Evolutionary conservation across 2,113 vertebrate species (phyloP).

Genomic region (Lycaon pictus): DNA sequence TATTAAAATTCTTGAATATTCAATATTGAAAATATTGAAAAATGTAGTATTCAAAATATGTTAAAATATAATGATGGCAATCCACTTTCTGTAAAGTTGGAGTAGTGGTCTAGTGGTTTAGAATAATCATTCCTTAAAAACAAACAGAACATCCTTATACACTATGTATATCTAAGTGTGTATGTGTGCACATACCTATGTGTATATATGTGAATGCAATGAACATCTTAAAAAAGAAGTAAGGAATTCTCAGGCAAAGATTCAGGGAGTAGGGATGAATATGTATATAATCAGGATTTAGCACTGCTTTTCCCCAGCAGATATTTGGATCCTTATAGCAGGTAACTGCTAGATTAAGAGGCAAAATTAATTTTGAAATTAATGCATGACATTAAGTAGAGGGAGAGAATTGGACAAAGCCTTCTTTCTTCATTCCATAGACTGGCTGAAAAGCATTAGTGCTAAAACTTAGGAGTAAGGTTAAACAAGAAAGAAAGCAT

Average conservation of each 20-base stretch:
- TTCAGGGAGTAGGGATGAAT: neutral
- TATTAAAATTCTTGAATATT: neutral
- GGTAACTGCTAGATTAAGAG: neutral
- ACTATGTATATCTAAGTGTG: neutral
- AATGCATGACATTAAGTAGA: neutral
- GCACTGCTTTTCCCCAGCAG: neutral
- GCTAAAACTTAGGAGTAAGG: neutral
- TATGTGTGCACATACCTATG: neutral
- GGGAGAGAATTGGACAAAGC: neutral
- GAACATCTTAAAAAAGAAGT: neutral
- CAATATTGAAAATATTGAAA: neutral
- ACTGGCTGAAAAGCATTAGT: neutral
- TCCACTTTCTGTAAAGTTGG: neutral
- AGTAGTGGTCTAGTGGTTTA: neutral
- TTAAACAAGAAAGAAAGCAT: constrained; percentile 1
- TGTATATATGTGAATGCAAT: neutral
- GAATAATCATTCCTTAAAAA: neutral
- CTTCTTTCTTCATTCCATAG: neutral
- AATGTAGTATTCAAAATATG: neutral
- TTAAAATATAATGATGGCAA: neutral
- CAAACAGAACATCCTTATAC: neutral
- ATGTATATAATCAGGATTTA: neutral
- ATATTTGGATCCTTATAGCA: neutral
- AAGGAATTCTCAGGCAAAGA: neutral
- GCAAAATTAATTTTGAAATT: constrained; percentile 1